These are phyloP conservation scores for Glomeris maerens DNA, from an alignment of 1,140 invertebrate genomes.

Conservation along the genomic window DNA sequence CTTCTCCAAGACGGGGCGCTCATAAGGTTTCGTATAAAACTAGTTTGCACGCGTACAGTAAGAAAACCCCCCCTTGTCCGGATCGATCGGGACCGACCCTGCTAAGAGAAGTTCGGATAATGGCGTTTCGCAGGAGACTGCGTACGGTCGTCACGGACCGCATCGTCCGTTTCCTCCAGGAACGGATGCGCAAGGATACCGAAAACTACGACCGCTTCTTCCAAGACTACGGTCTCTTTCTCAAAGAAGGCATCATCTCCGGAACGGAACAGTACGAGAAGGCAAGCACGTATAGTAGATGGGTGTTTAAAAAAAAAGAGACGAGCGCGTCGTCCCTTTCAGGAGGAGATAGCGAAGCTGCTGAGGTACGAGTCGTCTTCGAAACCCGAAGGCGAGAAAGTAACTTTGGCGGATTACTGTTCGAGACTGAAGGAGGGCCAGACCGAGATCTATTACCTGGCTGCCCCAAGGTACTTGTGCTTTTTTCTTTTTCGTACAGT, in stretches of 20 bases:
- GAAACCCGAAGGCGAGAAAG: constrained; percentile 49
- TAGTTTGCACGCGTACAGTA: too few species aligned
- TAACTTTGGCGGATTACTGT: constrained; percentile 72
- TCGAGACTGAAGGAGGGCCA: constrained; percentile 56
- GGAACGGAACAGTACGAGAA: constrained; percentile 62
- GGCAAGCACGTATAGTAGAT: constrained; percentile 37
- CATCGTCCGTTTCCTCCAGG: constrained; percentile 70
- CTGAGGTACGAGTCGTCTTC: constrained; percentile 84
- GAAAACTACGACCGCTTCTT: constrained; percentile 77
- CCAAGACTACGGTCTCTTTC: constrained; percentile 76
- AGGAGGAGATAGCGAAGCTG: constrained; percentile 84
- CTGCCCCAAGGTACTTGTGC: constrained; percentile 81
- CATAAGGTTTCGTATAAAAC: constrained; percentile 74
- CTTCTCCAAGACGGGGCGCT: constrained; percentile 83
- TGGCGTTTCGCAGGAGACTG: constrained; percentile 59
- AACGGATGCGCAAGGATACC: constrained; percentile 67
- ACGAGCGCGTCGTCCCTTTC: constrained; percentile 21
- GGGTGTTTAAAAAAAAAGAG: too few species aligned
- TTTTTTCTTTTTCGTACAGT: too few species aligned
- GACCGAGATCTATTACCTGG: constrained; percentile 81
- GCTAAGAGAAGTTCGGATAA: too few species aligned
- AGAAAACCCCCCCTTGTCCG: too few species aligned
- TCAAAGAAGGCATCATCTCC: constrained; percentile 89
- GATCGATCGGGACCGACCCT: too few species aligned
- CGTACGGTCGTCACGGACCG: constrained; percentile 67